phyloP scores from a whole-genome alignment of 2,888 invertebrate genomes.

The Tenthredo scrophulariae region DNA sequence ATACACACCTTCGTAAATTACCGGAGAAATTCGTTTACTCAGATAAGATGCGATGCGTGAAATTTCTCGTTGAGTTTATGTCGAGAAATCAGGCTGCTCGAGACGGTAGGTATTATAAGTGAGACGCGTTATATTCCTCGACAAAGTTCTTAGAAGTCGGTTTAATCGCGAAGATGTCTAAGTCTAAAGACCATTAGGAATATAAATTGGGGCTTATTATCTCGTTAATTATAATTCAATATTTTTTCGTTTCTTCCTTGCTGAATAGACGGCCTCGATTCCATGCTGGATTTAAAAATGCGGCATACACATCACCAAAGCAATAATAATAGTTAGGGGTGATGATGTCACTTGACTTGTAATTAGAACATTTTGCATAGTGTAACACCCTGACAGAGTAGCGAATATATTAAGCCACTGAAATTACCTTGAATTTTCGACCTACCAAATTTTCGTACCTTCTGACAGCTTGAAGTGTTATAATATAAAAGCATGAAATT shows the following conservation, averaged over 20 bases:
- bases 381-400: neutral
- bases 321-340: neutral
- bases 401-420: neutral
- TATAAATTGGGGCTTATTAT: neutral
- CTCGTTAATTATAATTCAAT: neutral
- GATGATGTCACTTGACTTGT: neutral
- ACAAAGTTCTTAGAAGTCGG: neutral
- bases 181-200: neutral
- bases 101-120: neutral
- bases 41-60: neutral
- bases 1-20: neutral
- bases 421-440: neutral
- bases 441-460: neutral
- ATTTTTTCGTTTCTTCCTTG: neutral
- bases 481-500: too few relatives aligned
- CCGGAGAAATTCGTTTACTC: neutral
- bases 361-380: neutral
- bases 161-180: neutral
- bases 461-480: neutral
- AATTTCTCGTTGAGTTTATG: constrained; percentile 8
- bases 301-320: neutral
- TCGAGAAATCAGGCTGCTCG: neutral
- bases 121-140: neutral
- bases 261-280: neutral
- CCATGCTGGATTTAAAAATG: neutral